Conservation (phyloP, 2,888 invertebrate genomes). For the Lasioglossum vierecki region DNA sequence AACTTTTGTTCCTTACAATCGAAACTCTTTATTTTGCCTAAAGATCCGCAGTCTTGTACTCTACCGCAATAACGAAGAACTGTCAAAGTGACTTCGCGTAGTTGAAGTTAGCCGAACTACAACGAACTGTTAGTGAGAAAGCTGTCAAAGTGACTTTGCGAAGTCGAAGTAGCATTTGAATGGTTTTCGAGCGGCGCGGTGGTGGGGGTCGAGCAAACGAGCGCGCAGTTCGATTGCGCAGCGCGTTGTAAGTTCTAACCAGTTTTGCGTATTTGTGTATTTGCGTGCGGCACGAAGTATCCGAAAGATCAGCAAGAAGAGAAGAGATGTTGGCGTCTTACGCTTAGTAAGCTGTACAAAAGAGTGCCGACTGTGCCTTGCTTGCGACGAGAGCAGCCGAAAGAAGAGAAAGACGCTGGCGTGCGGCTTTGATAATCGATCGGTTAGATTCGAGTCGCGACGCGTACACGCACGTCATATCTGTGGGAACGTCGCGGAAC, state of each 20-base stretch:
- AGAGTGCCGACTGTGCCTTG: not conserved
- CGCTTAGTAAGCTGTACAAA: slow-evolving; percentile 34
- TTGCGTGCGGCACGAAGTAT: slow-evolving; percentile 9
- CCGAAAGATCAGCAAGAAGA: not conserved
- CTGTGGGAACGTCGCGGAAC: slow-evolving; percentile 69
- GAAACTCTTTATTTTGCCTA: not conserved
- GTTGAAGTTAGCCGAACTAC: not conserved
- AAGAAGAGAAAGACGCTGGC: slow-evolving; percentile 42
- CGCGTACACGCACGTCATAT: slow-evolving; percentile 50
- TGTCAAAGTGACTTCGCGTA: not conserved
- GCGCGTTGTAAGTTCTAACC: not conserved
- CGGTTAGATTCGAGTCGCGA: slow-evolving; percentile 44
- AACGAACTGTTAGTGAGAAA: not conserved
- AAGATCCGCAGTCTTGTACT: not conserved
- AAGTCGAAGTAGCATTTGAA: slow-evolving; percentile 12
- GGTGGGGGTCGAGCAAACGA: no score
- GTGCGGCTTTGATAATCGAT: slow-evolving; percentile 53
- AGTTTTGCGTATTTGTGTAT: slow-evolving; percentile 11
- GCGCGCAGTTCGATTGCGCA: no score
- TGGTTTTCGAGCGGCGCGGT: not conserved
- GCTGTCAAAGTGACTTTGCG: not conserved
- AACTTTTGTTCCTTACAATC: not conserved
- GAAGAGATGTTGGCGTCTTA: slow-evolving; percentile 27
- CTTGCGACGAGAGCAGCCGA: not conserved
- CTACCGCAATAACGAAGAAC: not conserved